Base-by-base conservation (phyloP, 2,113 vertebrate genomes). In the Oreochromis spilurus region DNA sequence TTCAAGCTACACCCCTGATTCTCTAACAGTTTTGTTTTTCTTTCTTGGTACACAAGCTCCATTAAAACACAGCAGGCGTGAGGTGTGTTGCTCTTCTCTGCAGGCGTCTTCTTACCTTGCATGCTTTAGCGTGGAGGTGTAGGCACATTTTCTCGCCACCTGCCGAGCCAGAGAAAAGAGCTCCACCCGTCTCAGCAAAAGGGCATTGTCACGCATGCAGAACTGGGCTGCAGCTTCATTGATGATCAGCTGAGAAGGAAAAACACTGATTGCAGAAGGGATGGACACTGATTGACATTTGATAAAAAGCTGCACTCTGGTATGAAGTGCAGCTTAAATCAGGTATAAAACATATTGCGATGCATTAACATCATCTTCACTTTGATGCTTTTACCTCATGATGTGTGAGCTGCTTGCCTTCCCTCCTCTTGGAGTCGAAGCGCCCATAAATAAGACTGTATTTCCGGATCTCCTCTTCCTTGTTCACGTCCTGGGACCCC, bases 141-240 rank as follows among this genome's bases (percentile, higher is more conserved):
- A 99, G 93, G 97, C 97, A 93, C 97, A 99, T 95, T 99, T 98
- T 81, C 98, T 97, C 0, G 98, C 98, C 12, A 98, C 98, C 93
- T 99, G 98, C 38, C 98, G 96, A 0, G 98, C 98, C 60, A 99
- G 91, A 3, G 98, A 99, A 92, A 99, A 99, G 75, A 99, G 97
- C 92, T 99, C 98, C 34, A 99, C 98, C 6, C 98, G 97, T 88
- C 98, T 96, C 87, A 99, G 94, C 88, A 99, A 93, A 83, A 99
- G 96, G 1, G 97, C 97, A 84, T 98, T 98, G 95, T 99, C 98
- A 9, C 98, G 97, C 92, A 98, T 97, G 93, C 98, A 99, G 95
- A 99, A 99, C 95, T 98, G 98, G 21, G 98, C 98, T 0, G 98
- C 98, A 2, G 98, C 98, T 92, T 99, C 98, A 2, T 99, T 99